A percentile compares a stretch with the other conserved stretches of the same genome.
phyloP scores from a whole-genome alignment of 1,140 invertebrate species.

The Nasonia vitripennis region DNA sequence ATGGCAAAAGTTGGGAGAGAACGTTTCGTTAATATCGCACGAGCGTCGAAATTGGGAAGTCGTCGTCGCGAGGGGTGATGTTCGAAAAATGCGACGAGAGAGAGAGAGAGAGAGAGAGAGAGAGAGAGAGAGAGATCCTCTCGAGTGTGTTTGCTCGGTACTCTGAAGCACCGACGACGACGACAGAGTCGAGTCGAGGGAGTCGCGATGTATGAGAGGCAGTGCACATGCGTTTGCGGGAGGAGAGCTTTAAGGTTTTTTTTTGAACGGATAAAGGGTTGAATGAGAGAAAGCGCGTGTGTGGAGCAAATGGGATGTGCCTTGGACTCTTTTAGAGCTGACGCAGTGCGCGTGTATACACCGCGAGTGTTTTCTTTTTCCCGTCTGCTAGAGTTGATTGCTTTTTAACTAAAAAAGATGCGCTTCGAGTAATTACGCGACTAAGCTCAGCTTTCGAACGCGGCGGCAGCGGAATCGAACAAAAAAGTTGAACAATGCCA shows the following conservation, averaged over 20 bases:
- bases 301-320: neutral
- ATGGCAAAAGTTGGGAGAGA: neutral
- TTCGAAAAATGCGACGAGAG: slow-evolving; percentile 18
- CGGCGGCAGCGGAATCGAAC: too few species aligned
- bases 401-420: too few species aligned
- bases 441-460: too few species aligned
- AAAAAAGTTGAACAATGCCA: too few species aligned
- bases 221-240: neutral
- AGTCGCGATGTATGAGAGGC: neutral
- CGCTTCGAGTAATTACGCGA: too few species aligned
- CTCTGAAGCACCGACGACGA: slow-evolving; percentile 37
- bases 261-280: slow-evolving; percentile 7
- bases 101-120: slow-evolving; percentile 29
- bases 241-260: neutral
- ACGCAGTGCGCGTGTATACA: too few species aligned
- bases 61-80: slow-evolving; percentile 5
- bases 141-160: slow-evolving; percentile 39
- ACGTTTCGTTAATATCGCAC: slow-evolving; percentile 43
- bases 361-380: too few species aligned
- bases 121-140: neutral
- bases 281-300: neutral
- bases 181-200: slow-evolving; percentile 7
- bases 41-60: slow-evolving; percentile 36
- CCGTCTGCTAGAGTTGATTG: too few species aligned
- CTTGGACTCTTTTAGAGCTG: neutral